phyloP scores from a whole-genome alignment of 2,888 invertebrate species.

The Calephelis perditalis region DNA sequence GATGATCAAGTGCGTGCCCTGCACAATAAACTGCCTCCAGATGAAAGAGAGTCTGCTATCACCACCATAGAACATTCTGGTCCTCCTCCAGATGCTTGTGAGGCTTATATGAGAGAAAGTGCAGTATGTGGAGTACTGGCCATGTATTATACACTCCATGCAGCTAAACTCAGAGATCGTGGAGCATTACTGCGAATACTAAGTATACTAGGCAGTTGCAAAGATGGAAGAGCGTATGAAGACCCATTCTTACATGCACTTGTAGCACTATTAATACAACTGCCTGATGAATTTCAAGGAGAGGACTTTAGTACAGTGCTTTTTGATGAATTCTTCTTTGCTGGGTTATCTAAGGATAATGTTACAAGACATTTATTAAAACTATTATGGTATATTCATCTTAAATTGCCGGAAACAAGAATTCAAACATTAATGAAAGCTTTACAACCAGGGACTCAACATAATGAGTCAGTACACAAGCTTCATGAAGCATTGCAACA shows the following conservation, averaged over 20 bases:
- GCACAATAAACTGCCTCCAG: slow-evolving; percentile 92
- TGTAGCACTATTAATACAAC: slow-evolving; percentile 89
- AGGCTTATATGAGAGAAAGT: slow-evolving; percentile 94
- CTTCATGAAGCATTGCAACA: slow-evolving; percentile 87
- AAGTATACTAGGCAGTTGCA: slow-evolving; percentile 93
- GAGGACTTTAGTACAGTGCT: slow-evolving; percentile 97
- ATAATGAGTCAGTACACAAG: slow-evolving; percentile 90
- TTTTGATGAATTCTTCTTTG: slow-evolving; percentile 97
- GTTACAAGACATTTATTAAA: slow-evolving; percentile 94
- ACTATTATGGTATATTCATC: slow-evolving; percentile 93
- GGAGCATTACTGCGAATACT: slow-evolving; percentile 90
- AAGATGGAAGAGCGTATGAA: slow-evolving; percentile 94
- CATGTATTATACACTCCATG: slow-evolving; percentile 96
- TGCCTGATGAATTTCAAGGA: slow-evolving; percentile 94
- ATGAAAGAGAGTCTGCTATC: slow-evolving; percentile 94
- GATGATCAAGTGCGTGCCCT: slow-evolving; percentile 91
- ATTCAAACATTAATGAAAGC: slow-evolving; percentile 90
- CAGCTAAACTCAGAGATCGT: slow-evolving; percentile 88
- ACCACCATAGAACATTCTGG: slow-evolving; percentile 96
- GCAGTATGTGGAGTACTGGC: slow-evolving; percentile 94
- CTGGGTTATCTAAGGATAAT: slow-evolving; percentile 92
- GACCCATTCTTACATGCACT: slow-evolving; percentile 96
- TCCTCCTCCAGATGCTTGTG: slow-evolving; percentile 94
- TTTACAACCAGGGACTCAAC: slow-evolving; percentile 85
- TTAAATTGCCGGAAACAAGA: slow-evolving; percentile 87